Percentiles rank a stretch among this genome's conserved stretches.
These are phyloP conservation scores for Craseonycteris thonglongyai DNA, from an alignment of 2,113 vertebrate species.

Conservation along the genomic window DNA sequence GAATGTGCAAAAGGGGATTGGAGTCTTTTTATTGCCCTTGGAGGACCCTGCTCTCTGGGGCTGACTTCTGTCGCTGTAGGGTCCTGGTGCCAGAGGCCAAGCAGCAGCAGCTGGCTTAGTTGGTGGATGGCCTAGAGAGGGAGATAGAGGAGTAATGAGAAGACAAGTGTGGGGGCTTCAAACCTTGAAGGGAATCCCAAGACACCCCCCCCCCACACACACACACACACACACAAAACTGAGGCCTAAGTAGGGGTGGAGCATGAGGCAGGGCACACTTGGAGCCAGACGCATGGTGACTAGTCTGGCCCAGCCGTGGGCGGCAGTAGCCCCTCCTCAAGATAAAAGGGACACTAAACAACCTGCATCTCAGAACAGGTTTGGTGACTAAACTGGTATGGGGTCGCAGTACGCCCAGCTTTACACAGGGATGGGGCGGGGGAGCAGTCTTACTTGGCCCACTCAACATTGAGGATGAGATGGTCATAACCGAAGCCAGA, in stretches of 20 bases:
- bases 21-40: conserved; percentile 47
- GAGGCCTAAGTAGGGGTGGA: rapidly evolving
- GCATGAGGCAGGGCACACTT: rapidly evolving
- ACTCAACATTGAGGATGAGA: conserved; percentile 96
- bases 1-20: rapidly evolving
- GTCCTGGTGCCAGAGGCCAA: neutral
- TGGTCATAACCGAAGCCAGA: conserved; percentile 97
- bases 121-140: conserved; percentile 76
- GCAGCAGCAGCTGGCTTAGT: conserved; percentile 48
- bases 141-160: neutral
- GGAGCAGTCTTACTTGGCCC: conserved; percentile 90
- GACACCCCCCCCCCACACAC: too few species aligned
- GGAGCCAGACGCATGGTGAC: neutral
- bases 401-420: neutral
- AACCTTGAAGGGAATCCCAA: neutral
- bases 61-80: neutral
- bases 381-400: rapidly evolving
- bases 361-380: neutral
- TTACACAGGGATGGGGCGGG: rapidly evolving
- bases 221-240: neutral
- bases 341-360: neutral
- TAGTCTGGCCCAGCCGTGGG: too few species aligned
- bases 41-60: neutral
- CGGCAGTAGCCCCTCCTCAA: rapidly evolving
- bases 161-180: neutral